Evolutionary conservation across 1,140 invertebrate species (phyloP).

Genomic region (Pseudomyrmex concolor): DNA sequence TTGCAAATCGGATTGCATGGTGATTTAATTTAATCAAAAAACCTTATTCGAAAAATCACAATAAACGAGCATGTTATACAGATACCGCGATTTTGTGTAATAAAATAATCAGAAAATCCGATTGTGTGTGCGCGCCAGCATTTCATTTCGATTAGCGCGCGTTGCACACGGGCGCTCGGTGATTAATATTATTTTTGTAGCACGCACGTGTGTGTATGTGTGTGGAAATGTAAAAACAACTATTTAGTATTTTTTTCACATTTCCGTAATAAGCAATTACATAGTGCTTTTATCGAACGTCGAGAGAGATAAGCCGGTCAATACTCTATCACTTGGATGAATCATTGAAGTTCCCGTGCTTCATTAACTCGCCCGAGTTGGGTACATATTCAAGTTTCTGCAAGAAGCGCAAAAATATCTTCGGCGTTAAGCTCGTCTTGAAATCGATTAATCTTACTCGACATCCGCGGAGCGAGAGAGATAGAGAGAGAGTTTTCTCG

Average conservation of each 20-base stretch:
- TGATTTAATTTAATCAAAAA: conserved; percentile 37
- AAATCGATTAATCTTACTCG: conserved; percentile 12
- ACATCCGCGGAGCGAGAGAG: not conserved
- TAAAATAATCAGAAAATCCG: conserved; percentile 22
- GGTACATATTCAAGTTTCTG: not conserved
- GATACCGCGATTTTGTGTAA: conserved; percentile 25
- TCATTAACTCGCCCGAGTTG: not conserved
- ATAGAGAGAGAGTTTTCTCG: not conserved
- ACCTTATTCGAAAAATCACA: conserved; percentile 36
- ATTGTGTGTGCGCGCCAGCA: not conserved
- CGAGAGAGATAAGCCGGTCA: not conserved
- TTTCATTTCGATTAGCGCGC: conserved; percentile 33
- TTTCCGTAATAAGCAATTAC: not conserved
- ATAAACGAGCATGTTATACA: not conserved
- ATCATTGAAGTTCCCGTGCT: not conserved
- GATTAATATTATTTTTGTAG: no score
- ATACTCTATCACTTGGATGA: not conserved
- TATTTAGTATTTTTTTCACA: no score
- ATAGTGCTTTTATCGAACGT: conserved; percentile 1
- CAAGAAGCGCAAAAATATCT: conserved; percentile 3
- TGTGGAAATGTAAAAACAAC: no score
- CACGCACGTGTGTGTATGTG: no score
- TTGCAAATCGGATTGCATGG: conserved; percentile 6
- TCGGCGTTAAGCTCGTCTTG: not conserved
- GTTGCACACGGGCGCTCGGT: not conserved